Conservation (phyloP, 2,888 invertebrate genomes). For the Clunio marinus region DNA sequence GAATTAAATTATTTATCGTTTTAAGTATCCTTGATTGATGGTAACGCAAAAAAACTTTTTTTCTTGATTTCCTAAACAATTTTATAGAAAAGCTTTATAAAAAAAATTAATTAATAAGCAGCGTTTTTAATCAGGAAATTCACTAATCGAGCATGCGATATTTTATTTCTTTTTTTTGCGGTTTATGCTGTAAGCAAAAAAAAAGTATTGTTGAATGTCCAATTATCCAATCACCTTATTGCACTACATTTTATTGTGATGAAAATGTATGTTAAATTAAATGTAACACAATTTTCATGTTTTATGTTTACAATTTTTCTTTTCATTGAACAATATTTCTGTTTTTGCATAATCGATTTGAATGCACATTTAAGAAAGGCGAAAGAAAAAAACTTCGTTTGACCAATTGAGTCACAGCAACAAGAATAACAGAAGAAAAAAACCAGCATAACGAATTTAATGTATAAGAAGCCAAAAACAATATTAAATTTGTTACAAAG, state of each 20-base stretch:
- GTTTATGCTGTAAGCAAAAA: not conserved
- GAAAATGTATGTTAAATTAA: not conserved
- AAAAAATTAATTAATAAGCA: not conserved
- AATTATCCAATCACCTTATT: constrained; percentile 18
- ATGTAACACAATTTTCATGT: constrained; percentile 1
- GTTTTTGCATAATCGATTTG: constrained; percentile 5
- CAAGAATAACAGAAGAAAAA: no score
- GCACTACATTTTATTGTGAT: constrained; percentile 9
- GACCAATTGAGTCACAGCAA: constrained; percentile 13
- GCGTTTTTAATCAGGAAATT: constrained; percentile 15
- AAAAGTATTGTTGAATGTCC: not conserved
- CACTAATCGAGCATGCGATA: constrained; percentile 7
- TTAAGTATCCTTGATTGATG: constrained; percentile 22
- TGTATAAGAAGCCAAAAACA: not conserved
- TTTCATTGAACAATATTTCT: not conserved
- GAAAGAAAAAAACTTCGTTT: not conserved
- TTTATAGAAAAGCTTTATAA: not conserved
- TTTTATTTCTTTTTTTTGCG: not conserved
- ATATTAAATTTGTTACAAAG: constrained; percentile 8
- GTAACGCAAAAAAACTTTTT: not conserved
- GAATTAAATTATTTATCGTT: constrained; percentile 20
- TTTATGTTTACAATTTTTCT: not conserved
- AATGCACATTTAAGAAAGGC: not conserved
- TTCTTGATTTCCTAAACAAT: not conserved
- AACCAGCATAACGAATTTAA: no score